Evolutionary conservation across 2,888 invertebrate genomes (phyloP), one percentile per base, ranked within the genome.

Genomic region (Artemia sinica): DNA sequence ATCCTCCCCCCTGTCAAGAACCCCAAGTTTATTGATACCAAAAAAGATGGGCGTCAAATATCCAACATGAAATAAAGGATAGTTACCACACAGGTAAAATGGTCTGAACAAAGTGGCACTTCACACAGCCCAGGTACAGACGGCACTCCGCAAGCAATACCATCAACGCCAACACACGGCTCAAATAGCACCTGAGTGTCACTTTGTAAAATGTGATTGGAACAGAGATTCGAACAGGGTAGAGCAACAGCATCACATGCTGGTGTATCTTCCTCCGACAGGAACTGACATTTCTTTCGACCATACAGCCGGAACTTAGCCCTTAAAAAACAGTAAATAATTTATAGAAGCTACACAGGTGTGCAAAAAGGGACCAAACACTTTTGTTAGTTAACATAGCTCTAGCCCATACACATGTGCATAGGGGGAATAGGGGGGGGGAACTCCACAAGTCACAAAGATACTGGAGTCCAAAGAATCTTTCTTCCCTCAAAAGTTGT

Each of bases 41-140:
- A 2, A 1, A 28, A 28, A 28, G 28, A 28, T 28, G 28, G 28
- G 4, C 28, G 28, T 28, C 58, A 52, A 69, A 69, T 7, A 13
- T 70, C 66, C 49, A 49, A 68, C 50, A 1, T 2, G 2, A 28
- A 14, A 69, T 66, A 12, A 66, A 63, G 28, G 49, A 70, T 69
- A 75, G 80, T 76, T 75, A 85, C 86, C 78, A 88, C 81, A 78
- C 89, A 88, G 78, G 87, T 84, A 1, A 88, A 87, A 78, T 94
- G 93, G 74, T 89, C 89, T 9, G 85, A 82, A 77, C 93, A 94
- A 9, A 93, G 81, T 66, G 93, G 91, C 76, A 91, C 82, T 76
- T 91, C 86, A 75, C 87, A 86, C 67, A 82, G 82, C 71, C 87
- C 83, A 78, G 89, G 88, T 74, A 88, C 86, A 67, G 88, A 87